These are phyloP conservation scores for Barnardius zonarius DNA, from an alignment of 2,113 vertebrate species.

Conservation along the genomic window DNA sequence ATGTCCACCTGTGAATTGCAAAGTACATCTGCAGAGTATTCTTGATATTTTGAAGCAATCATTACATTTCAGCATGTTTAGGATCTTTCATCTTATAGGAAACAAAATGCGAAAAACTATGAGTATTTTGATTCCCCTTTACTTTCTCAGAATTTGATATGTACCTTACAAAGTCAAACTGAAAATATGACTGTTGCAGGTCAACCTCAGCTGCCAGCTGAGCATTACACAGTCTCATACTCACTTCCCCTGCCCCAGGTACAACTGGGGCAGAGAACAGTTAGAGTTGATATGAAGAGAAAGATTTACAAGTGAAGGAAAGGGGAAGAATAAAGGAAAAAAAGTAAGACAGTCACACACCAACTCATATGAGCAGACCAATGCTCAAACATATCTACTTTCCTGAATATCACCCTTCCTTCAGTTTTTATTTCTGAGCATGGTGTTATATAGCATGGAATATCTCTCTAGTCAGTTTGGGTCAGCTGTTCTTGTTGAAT, in stretches of 20 bases:
- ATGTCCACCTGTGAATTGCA: not conserved
- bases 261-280: not conserved
- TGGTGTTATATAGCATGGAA: not conserved
- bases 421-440: not conserved
- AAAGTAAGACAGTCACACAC: not conserved
- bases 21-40: not conserved
- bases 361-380: rapidly evolving
- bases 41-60: not conserved
- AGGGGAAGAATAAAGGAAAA: not conserved
- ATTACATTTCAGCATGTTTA: not conserved
- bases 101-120: not conserved
- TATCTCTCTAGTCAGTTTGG: not conserved
- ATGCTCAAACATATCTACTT: not conserved
- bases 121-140: not conserved
- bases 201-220: not conserved
- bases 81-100: not conserved
- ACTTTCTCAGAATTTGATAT: not conserved
- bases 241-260: not conserved
- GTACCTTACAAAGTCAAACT: not conserved
- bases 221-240: not conserved
- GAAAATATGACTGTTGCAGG: not conserved
- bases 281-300: not conserved
- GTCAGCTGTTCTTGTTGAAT: not conserved
- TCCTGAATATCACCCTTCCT: not conserved
- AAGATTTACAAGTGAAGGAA: not conserved